These are phyloP conservation scores for Acanthosepion esculentum DNA, from an alignment of 2,888 invertebrate genomes.

Conservation along the genomic window DNA sequence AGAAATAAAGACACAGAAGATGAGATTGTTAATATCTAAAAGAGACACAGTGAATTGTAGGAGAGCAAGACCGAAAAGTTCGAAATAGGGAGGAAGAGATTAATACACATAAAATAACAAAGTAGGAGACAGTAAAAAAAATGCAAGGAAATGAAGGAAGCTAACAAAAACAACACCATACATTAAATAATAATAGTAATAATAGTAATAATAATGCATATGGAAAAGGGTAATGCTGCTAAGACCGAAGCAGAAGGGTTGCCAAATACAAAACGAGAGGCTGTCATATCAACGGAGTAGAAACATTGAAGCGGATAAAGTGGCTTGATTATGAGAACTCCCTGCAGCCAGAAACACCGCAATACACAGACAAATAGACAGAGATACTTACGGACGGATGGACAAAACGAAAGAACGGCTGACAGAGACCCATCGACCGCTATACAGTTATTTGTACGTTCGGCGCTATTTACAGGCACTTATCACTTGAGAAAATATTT, in stretches of 20 bases:
- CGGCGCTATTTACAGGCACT: slow-evolving; percentile 33
- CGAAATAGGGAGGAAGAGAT: background rate
- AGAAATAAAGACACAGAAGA: too few species aligned
- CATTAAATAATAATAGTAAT: background rate
- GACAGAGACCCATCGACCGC: slow-evolving; percentile 2
- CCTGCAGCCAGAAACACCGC: background rate
- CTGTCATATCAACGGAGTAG: background rate
- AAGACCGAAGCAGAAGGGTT: background rate
- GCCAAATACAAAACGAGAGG: background rate
- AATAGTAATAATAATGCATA: background rate
- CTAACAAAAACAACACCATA: background rate
- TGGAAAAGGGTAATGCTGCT: background rate
- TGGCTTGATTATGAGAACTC: slow-evolving; percentile 15
- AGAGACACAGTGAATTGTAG: too few species aligned
- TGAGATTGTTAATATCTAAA: too few species aligned
- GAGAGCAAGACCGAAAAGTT: too few species aligned
- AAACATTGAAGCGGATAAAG: slow-evolving; percentile 5
- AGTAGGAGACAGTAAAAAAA: background rate
- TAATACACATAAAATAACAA: background rate
- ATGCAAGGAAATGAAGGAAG: background rate
- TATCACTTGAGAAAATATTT: slow-evolving; percentile 11
- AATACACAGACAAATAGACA: background rate
- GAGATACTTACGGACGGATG: background rate
- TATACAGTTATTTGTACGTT: background rate
- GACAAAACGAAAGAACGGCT: background rate